phyloP scores from a whole-genome alignment of 2,888 invertebrate genomes.

The Lepeophtheirus nordmannii region DNA sequence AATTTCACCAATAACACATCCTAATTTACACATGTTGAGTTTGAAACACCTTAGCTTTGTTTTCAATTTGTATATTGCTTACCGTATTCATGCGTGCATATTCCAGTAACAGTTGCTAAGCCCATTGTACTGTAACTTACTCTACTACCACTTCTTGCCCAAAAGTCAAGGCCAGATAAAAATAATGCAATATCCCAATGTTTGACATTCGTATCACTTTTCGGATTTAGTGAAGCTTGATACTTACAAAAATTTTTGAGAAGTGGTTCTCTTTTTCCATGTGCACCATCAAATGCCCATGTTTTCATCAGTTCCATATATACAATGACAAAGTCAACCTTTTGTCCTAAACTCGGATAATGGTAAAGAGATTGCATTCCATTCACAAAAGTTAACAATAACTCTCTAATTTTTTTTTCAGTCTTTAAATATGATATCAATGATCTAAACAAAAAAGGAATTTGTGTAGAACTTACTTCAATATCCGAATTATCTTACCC shows the following conservation, averaged over 20 bases:
- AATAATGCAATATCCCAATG: constrained; percentile 68
- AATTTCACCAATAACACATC: constrained; percentile 61
- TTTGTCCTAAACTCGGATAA: constrained; percentile 6
- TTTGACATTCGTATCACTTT: constrained; percentile 48
- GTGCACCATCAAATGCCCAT: constrained; percentile 28
- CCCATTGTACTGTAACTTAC: constrained; percentile 63
- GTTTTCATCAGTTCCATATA: not conserved
- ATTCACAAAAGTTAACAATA: constrained; percentile 10
- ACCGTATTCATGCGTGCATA: constrained; percentile 14
- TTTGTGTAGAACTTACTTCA: not conserved
- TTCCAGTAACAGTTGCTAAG: constrained; percentile 26
- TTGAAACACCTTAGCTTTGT: constrained; percentile 41
- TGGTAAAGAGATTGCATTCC: constrained; percentile 21
- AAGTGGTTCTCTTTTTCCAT: constrained; percentile 49
- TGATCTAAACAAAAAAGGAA: not conserved
- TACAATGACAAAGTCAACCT: constrained; percentile 11
- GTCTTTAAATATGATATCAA: not conserved
- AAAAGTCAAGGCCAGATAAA: constrained; percentile 61
- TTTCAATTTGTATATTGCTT: no score
- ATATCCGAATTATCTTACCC: not conserved
- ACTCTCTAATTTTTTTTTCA: not conserved
- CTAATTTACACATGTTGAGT: constrained; percentile 51
- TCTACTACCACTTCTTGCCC: constrained; percentile 46
- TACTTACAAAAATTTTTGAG: constrained; percentile 61
- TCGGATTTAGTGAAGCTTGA: constrained; percentile 48